These are phyloP conservation scores for Horisme vitalbata DNA, from an alignment of 2,888 invertebrate species.

Conservation along the genomic window DNA sequence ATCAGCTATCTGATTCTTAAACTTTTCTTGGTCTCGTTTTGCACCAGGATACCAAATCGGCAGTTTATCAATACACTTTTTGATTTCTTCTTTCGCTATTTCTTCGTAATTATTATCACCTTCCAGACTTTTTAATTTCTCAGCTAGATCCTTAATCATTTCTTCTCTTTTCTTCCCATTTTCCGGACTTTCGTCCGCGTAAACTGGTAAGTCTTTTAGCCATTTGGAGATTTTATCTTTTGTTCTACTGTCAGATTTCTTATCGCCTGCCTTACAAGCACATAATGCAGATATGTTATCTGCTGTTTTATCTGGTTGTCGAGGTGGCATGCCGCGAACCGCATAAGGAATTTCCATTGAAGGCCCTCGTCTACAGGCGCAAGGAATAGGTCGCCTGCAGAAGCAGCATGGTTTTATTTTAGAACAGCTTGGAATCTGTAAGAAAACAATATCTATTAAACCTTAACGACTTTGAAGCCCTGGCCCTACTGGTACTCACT, in stretches of 20 bases:
- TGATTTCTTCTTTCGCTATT: constrained; percentile 36
- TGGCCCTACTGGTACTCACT: too few species aligned
- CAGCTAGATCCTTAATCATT: constrained; percentile 33
- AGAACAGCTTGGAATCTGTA: background rate
- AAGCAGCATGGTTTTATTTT: constrained; percentile 19
- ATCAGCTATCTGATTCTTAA: constrained; percentile 40
- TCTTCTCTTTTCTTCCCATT: constrained; percentile 36
- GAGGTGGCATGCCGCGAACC: too few species aligned
- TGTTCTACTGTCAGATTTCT: constrained; percentile 9
- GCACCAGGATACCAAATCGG: constrained; percentile 50
- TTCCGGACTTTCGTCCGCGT: constrained; percentile 34
- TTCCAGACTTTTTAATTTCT: constrained; percentile 33
- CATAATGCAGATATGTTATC: background rate
- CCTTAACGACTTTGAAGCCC: too few species aligned
- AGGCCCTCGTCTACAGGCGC: constrained; percentile 15
- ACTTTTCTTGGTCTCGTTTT: constrained; percentile 33
- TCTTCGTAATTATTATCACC: constrained; percentile 34
- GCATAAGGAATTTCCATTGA: background rate
- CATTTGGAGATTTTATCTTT: constrained; percentile 40
- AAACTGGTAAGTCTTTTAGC: constrained; percentile 46
- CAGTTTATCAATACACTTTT: constrained; percentile 37
- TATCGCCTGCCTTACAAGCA: background rate
- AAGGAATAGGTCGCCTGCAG: constrained; percentile 30
- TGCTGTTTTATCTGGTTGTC: background rate
- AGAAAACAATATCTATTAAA: too few species aligned